A percentile compares a stretch with the other conserved stretches of the same genome.
These are phyloP conservation scores for Cylindroiulus punctatus DNA, from an alignment of 2,888 invertebrate species.

Conservation along the genomic window DNA sequence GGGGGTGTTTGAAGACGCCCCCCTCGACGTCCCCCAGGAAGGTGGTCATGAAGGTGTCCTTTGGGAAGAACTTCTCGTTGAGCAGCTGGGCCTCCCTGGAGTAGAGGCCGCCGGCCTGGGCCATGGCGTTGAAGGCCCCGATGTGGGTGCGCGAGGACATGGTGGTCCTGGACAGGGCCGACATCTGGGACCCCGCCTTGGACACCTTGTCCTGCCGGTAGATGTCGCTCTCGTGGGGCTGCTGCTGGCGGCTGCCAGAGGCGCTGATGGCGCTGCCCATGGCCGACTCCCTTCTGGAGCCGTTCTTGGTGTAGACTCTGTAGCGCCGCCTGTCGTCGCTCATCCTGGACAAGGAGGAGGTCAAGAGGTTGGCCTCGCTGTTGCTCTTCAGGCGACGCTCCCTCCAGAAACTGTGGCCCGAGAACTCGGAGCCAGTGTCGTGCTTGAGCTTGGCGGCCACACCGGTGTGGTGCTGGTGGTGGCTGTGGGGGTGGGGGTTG, in stretches of 20 bases:
- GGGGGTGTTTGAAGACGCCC: constrained; percentile 64
- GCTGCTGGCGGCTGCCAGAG: constrained; percentile 50
- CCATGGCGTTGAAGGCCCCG: constrained; percentile 58
- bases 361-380: constrained; percentile 84
- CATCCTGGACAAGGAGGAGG: constrained; percentile 58
- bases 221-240: constrained; percentile 51
- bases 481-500: constrained; percentile 62
- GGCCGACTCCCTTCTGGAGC: constrained; percentile 22
- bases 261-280: background rate
- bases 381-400: constrained; percentile 67
- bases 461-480: constrained; percentile 47
- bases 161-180: constrained; percentile 56
- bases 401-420: constrained; percentile 58
- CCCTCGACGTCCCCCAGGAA: constrained; percentile 58
- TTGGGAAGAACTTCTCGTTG: constrained; percentile 64
- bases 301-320: constrained; percentile 56
- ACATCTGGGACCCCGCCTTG: constrained; percentile 57
- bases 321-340: constrained; percentile 57
- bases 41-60: constrained; percentile 61
- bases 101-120: constrained; percentile 57
- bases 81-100: constrained; percentile 62
- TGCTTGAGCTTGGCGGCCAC: constrained; percentile 50
- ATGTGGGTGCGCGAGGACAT: constrained; percentile 57
- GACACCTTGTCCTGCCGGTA: constrained; percentile 58
- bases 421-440: constrained; percentile 55